Conservation (phyloP, 2,113 vertebrate genomes). For the Emydura subglobosa region DNA sequence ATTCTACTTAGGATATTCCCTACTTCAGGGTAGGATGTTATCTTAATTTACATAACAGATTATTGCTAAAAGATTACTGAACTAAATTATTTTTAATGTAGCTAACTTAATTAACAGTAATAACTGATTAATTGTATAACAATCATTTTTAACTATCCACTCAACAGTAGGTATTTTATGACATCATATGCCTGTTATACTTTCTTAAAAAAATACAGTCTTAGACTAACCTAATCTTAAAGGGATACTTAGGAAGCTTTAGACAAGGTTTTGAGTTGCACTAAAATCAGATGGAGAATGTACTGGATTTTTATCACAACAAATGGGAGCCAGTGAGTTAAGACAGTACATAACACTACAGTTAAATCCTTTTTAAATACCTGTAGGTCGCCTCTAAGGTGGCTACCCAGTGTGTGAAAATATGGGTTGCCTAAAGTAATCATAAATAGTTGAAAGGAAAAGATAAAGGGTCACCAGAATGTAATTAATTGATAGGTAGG, state of each 20-base stretch:
- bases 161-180: background rate
- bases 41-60: background rate
- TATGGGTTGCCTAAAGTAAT: constrained; percentile 3
- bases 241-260: background rate
- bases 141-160: background rate
- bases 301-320: background rate
- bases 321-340: background rate
- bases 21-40: background rate
- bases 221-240: background rate
- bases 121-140: background rate
- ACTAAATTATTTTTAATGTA: background rate
- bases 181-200: background rate
- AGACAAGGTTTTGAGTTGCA: background rate
- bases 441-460: background rate
- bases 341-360: background rate
- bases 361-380: background rate
- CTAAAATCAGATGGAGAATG: background rate
- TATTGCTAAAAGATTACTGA: background rate
- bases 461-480: background rate
- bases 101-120: background rate
- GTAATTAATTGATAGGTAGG: background rate
- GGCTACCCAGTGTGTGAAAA: background rate
- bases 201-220: background rate
- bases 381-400: background rate
- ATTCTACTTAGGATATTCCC: background rate